Conservation (phyloP, 92 coral and sea anemone species). For the Anthopleura xanthogrammica region DNA sequence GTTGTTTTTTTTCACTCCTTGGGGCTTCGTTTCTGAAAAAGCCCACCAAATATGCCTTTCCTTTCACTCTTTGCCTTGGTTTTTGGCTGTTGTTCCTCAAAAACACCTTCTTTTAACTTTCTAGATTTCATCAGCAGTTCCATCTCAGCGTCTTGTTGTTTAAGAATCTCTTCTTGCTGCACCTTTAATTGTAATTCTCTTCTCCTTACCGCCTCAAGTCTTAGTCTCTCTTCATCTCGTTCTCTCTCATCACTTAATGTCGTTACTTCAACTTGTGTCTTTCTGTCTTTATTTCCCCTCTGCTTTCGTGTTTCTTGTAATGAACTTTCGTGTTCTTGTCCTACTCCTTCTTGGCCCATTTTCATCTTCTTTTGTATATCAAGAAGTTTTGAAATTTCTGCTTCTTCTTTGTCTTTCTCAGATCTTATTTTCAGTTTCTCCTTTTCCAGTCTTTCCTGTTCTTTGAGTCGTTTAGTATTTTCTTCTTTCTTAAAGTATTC, state of each 20-base stretch:
- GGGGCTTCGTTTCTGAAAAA: constrained; percentile 17
- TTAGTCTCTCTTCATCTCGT: constrained; percentile 45
- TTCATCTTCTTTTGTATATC: constrained; percentile 29
- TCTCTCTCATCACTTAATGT: constrained; percentile 8
- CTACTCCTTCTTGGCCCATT: background rate
- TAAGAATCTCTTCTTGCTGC: constrained; percentile 51
- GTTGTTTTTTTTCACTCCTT: background rate
- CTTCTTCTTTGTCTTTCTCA: constrained; percentile 34
- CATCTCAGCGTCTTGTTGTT: constrained; percentile 47
- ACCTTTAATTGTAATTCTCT: constrained; percentile 35
- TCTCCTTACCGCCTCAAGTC: constrained; percentile 47
- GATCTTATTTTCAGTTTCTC: constrained; percentile 38
- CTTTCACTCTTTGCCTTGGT: constrained; percentile 5
- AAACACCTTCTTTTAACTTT: background rate
- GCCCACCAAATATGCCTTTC: constrained; percentile 13
- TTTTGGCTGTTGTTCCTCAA: background rate
- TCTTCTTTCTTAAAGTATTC: constrained; percentile 50
- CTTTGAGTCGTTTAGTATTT: constrained; percentile 22
- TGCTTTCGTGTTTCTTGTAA: background rate
- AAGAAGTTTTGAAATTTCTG: constrained; percentile 40
- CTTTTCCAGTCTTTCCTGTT: constrained; percentile 37
- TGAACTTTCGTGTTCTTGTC: constrained; percentile 24
- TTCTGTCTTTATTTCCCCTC: background rate
- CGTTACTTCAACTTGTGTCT: background rate
- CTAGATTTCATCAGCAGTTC: constrained; percentile 33